phyloP scores from a whole-genome alignment of 2,113 vertebrate genomes.

The Paraplagusia blochii region DNA sequence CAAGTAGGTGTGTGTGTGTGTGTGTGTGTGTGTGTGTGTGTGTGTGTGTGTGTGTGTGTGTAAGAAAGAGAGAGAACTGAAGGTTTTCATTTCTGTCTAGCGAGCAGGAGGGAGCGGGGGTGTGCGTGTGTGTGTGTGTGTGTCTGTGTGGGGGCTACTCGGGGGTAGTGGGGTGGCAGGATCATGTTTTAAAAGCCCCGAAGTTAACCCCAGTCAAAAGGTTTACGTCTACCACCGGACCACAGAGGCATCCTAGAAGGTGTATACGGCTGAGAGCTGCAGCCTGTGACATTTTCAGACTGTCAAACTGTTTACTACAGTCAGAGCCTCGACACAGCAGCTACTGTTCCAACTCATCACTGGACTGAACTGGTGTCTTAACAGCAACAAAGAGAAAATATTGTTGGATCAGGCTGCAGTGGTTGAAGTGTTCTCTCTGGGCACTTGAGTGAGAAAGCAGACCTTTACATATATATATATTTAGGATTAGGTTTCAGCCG shows the following conservation, averaged over 20 bases:
- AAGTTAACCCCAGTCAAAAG: conserved; percentile 72
- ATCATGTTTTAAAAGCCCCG: conserved; percentile 70
- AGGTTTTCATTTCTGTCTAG: conserved; percentile 59
- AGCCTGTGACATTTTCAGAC: conserved; percentile 50
- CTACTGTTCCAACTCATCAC: too few relatives aligned
- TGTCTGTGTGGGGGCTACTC: neutral
- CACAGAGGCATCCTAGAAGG: conserved; percentile 54
- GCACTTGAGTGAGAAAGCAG: too few relatives aligned
- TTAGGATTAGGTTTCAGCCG: too few relatives aligned
- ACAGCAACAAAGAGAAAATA: too few relatives aligned
- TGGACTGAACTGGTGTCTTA: too few relatives aligned
- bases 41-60: conserved; percentile 13
- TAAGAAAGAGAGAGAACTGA: neutral
- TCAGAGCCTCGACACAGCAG: conserved; percentile 6
- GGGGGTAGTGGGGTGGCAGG: conserved; percentile 35
- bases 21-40: conserved; percentile 22
- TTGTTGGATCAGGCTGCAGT: too few relatives aligned
- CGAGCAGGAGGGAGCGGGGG: conserved; percentile 21
- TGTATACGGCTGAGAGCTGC: conserved; percentile 27
- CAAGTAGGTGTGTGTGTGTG: conserved; percentile 48
- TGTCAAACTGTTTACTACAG: too few relatives aligned
- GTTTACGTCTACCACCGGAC: conserved; percentile 65
- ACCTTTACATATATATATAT: too few relatives aligned
- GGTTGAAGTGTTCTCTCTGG: too few relatives aligned
- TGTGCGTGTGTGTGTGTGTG: conserved; percentile 28